These are phyloP conservation scores for Beroe ovata DNA, from an alignment of 37 sponge, comb jelly and placozoan species.

Conservation along the genomic window DNA sequence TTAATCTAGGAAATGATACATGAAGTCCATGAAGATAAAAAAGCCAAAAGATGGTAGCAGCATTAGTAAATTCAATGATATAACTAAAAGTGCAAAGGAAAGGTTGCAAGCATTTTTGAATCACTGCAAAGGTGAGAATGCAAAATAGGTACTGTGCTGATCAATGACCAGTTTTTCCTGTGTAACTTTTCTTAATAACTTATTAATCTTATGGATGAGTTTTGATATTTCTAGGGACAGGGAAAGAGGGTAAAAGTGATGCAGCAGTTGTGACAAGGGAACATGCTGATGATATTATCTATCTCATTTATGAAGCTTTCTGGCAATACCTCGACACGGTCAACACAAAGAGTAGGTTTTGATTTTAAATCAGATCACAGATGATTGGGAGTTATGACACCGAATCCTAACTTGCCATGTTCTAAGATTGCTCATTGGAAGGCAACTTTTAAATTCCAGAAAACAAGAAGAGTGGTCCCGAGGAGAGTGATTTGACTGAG, in stretches of 20 bases:
- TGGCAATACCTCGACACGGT: conserved; percentile 30
- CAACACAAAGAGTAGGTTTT: conserved; percentile 8
- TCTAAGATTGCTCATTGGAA: no score
- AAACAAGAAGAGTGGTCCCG: conserved; percentile 37
- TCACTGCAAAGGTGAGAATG: background rate
- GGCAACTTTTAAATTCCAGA: no score
- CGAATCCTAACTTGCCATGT: no score
- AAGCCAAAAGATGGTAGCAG: conserved; percentile 18
- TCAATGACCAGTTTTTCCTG: no score
- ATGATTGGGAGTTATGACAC: no score
- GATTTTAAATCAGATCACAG: no score
- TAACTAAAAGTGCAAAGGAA: conserved; percentile 21
- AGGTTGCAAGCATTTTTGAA: conserved; percentile 36
- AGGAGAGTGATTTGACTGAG: background rate
- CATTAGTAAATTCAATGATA: conserved; percentile 29
- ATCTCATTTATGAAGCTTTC: conserved; percentile 45
- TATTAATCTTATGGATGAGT: no score
- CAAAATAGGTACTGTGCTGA: no score
- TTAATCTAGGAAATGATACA: conserved; percentile 1
- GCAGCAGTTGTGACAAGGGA: background rate
- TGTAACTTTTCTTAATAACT: no score
- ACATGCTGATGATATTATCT: background rate
- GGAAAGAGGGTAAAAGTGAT: background rate
- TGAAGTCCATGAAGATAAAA: conserved; percentile 35
- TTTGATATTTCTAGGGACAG: no score